Evolutionary conservation across 2,888 invertebrate species (phyloP), one percentile per base, ranked within the genome.

Genomic region (Hipparchia semele): DNA sequence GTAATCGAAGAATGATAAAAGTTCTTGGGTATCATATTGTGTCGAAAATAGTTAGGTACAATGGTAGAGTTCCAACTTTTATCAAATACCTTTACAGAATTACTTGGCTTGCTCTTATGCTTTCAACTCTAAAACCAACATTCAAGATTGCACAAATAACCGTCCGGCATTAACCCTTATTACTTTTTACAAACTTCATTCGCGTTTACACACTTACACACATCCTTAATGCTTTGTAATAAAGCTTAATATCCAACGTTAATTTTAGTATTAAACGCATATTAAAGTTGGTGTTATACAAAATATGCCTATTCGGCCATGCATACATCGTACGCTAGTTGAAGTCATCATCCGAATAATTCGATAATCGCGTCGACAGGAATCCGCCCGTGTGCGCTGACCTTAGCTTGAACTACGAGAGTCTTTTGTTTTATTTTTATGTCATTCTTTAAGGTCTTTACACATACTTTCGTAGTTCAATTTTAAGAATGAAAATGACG

Each of bases 91-190:
- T 60, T 1, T 33, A 10, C 39, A 9, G 39, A 12, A 39, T 39
- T 60, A 39, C 59, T 60, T 12, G 10, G 33, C 33, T 51, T 51
- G 10, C 65, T 65, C 65, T 65, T 12, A 53, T 2, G 12, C 65
- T 53, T 53, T 65, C 65, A 77, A 81, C 81, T 86, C 83, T 86
- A 86, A 91, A 91, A 90, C 89, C 89, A 91, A 92, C 90, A 90
- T 87, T 86, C 85, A 84, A 88, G 89, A 91, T 91, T 90, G 88
- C 90, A 90, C 87, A 89, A 90, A 91, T 90, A 86, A 88, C 90
- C 83, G 83, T 72, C 89, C 85, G 79, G 82, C 86, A 90, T 91
- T 91, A 91, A 89, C 89, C 89, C 89, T 90, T 87, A 91, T 91
- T 91, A 91, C 85, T 83, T 82, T 82, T 76, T 77, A 76, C 77